Evolutionary conservation across 2,888 invertebrate species (phyloP).

Genomic region (Papilio elwesi): DNA sequence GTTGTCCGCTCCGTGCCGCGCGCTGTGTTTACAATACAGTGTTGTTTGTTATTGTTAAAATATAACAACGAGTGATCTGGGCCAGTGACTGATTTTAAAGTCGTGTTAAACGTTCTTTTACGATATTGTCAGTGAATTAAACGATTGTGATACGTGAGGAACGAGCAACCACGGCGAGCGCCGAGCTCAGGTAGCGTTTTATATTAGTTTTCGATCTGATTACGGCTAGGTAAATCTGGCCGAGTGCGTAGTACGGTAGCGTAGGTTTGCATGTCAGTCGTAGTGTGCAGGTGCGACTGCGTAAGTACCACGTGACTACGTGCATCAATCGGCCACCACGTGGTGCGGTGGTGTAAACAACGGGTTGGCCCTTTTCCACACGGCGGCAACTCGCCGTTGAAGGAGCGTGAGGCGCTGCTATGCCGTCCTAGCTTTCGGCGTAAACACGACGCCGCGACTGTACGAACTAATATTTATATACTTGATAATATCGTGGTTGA

Average conservation of each 20-base stretch:
- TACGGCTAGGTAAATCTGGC: slow-evolving; percentile 62
- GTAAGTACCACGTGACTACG: slow-evolving; percentile 73
- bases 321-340: slow-evolving; percentile 71
- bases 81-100: slow-evolving; percentile 64
- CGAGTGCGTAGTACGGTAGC: slow-evolving; percentile 49
- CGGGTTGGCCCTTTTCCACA: slow-evolving; percentile 60
- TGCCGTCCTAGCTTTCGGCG: slow-evolving; percentile 31
- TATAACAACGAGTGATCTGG: slow-evolving; percentile 63
- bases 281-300: slow-evolving; percentile 59
- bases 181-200: slow-evolving; percentile 79
- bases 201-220: slow-evolving; percentile 73
- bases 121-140: slow-evolving; percentile 50
- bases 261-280: slow-evolving; percentile 48
- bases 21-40: slow-evolving; percentile 78
- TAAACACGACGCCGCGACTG: slow-evolving; percentile 34
- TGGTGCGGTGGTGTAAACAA: slow-evolving; percentile 78
- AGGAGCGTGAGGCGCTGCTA: slow-evolving; percentile 40
- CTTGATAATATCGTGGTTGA: slow-evolving; percentile 14
- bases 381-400: slow-evolving; percentile 51
- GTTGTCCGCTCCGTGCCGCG: slow-evolving; percentile 64
- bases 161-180: slow-evolving; percentile 74
- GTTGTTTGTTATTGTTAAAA: slow-evolving; percentile 69
- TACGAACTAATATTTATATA: slow-evolving; percentile 21
- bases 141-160: slow-evolving; percentile 63
- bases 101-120: slow-evolving; percentile 47